Conservation (phyloP, 2,797 vertebrate species). For the Ambastaia sidthimunki region DNA sequence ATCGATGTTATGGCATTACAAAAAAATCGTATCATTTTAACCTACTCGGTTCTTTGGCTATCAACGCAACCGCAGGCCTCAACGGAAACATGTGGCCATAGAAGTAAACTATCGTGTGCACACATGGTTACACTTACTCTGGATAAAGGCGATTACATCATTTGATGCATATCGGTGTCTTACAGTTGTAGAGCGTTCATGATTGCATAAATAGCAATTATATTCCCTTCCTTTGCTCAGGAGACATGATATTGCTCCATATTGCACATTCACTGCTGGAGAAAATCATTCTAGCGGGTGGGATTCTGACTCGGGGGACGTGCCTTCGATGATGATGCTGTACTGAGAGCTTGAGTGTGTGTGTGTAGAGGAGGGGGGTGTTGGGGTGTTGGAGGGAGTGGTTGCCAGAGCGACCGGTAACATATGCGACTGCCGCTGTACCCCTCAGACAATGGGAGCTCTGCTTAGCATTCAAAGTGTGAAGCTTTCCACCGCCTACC, state of each 20-base stretch:
- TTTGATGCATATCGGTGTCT: constrained; percentile 18
- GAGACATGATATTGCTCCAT: constrained; percentile 13
- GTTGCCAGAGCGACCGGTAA: constrained; percentile 77
- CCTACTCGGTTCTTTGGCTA: neutral
- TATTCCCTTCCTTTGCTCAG: neutral
- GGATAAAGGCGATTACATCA: neutral
- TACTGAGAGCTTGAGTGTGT: constrained; percentile 23
- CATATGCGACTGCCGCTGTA: constrained; percentile 74
- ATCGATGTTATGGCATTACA: neutral
- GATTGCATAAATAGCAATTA: constrained; percentile 27
- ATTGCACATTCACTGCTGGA: neutral
- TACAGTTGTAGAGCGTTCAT: neutral
- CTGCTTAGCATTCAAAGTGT: constrained; percentile 83
- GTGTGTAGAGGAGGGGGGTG: constrained; percentile 6
- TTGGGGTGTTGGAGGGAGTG: constrained; percentile 62
- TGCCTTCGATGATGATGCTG: constrained; percentile 54
- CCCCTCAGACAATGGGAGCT: constrained; percentile 78
- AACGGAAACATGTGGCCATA: constrained; percentile 1
- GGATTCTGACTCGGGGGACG: constrained; percentile 62
- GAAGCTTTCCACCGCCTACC: constrained; percentile 80
- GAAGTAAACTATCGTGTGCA: constrained; percentile 2
- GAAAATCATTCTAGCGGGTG: constrained; percentile 44
- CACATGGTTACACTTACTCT: constrained; percentile 42
- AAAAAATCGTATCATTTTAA: constrained; percentile 13
- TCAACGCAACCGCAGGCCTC: neutral